Evolutionary conservation across 2,113 vertebrate species (phyloP).

Genomic region (Trogon melanurus): DNA sequence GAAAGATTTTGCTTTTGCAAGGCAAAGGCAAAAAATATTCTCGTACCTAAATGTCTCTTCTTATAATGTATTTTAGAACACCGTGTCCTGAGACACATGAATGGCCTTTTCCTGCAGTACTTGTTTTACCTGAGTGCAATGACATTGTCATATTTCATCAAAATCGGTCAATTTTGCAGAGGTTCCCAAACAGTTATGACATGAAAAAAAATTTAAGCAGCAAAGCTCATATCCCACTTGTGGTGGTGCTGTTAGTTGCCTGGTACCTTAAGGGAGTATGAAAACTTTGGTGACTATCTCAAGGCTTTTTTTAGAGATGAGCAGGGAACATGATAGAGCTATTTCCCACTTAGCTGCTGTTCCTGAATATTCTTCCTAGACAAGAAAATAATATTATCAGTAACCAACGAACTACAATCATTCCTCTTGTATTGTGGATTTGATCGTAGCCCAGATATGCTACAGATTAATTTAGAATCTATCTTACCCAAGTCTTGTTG

Average conservation of each 20-base stretch:
- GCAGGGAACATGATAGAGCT: neutral
- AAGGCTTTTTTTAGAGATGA: neutral
- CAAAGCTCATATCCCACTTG: neutral
- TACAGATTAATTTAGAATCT: neutral
- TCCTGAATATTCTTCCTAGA: neutral
- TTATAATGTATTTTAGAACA: neutral
- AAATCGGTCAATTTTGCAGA: neutral
- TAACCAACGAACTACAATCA: neutral
- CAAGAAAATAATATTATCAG: neutral
- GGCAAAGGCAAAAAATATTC: neutral
- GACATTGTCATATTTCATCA: slow-evolving; percentile 7
- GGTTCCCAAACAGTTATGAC: neutral
- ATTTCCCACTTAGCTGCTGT: neutral
- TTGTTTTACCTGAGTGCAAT: neutral
- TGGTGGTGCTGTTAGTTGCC: neutral
- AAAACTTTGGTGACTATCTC: neutral
- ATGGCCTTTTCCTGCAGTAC: neutral
- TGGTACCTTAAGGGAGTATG: neutral
- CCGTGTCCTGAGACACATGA: neutral
- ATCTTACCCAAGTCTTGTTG: neutral
- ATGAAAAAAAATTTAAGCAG: neutral
- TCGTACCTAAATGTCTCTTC: neutral
- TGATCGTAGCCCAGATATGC: neutral
- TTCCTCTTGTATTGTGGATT: neutral
- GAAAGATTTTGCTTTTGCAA: neutral